Evolutionary conservation across 2,888 invertebrate species (phyloP), one percentile per base, ranked within the genome.

Genomic region (Tigriopus californicus): DNA sequence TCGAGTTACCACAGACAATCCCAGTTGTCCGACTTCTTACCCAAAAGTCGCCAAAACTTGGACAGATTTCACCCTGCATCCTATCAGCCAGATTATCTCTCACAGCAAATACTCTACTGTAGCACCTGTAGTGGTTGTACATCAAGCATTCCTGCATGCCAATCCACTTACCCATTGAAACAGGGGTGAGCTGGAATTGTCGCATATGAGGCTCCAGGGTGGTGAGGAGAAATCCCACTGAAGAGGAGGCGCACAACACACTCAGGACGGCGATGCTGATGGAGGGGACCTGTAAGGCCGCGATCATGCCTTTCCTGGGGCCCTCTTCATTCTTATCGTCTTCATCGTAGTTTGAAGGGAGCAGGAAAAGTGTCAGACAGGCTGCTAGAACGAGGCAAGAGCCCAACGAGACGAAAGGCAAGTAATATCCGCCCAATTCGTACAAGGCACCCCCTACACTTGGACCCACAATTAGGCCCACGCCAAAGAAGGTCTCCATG

Each of bases 121-220:
- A n/a, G n/a, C n/a, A n/a, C n/a, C n/a, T n/a, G n/a, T n/a, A n/a
- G n/a, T n/a, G n/a, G n/a, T n/a, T n/a, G n/a, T n/a, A n/a, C n/a
- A n/a, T n/a, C n/a, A n/a, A n/a, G n/a, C n/a, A n/a, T n/a, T n/a
- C n/a, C n/a, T n/a, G n/a, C n/a, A n/a, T n/a, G n/a, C n/a, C n/a
- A 2, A 61, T 56, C 41, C 2, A n/a, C n/a, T n/a, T 56, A 62
- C 41, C 40, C 11, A 41, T 40, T 18, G 25, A 24, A 11, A 48
- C 48, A n/a, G 44, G 18, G 46, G 20, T 44, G 54, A 24, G 58
- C 20, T 53, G 52, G 11, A 60, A 41, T 41, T 77, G 75, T 63
- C 83, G 70, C n/a, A 92, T 74, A 74, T 91, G 91, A 0, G 85
- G 86, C 65, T 90, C 87, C 22, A 92, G 73, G 0, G 90, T 90